Base-by-base conservation (phyloP, 2,113 vertebrate genomes). In the Columba janthina region DNA sequence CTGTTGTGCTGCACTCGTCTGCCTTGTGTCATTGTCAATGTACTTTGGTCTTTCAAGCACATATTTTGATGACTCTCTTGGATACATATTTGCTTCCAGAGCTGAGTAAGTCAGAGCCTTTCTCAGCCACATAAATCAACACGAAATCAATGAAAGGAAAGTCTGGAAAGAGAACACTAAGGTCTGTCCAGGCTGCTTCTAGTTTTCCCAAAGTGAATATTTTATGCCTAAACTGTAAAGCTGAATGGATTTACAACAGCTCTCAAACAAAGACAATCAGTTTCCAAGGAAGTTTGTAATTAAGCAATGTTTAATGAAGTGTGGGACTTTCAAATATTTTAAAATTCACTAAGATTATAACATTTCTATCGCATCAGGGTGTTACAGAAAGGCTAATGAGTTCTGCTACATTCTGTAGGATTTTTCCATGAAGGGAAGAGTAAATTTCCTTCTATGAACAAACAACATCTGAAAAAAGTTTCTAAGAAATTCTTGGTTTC, bases 151-250 rank as follows among this genome's bases (percentile, higher is more conserved):
- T 65, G 38, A 75, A 80, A 84, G 38, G 24, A 66, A 92, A 54
- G 28, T 25, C 32, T 34, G 15, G 12, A 72, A 73, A 78, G 82
- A 51, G 53, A 90, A 20, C 20, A 20, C 26, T 85, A 4, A 10
- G 17, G 31, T 69, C 29, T 78, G 74, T 8, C 21, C n/a, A 51
- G 26, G 20, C 20, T 72, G 54, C 29, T 85, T 67, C 53, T 72
- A 38, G 6, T 82, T 91, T 92, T 79, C 26, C 17, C 44, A 50
- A 24, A 92, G 15, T 65, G 48, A 86, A 25, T 51, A 54, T 72
- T 94, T 94, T 78, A 20, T 78, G 9, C 11, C 15, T 53, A 61
- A 91, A 78, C 32, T 62, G 20, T 79, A 91, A 88, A 79, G 25
- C 50, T 82, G 44, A 42, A 62, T 46, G 76, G 31, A 88, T 76